These are phyloP conservation scores for Branchipolynoe longqiensis DNA, from an alignment of 2,888 invertebrate genomes.

Conservation along the genomic window DNA sequence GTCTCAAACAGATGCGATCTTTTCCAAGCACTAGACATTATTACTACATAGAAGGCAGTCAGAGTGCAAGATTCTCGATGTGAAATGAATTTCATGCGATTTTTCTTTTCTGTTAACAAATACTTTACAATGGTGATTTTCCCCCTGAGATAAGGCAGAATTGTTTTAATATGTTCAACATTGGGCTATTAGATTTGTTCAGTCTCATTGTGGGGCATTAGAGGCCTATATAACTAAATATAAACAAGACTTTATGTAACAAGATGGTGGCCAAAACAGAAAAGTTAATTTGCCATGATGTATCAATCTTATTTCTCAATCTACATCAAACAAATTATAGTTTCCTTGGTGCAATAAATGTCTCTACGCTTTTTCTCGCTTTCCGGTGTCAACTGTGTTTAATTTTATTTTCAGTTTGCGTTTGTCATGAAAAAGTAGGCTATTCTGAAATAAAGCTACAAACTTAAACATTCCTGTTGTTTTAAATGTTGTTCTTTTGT, in stretches of 20 bases:
- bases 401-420: conserved; percentile 1
- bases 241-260: conserved; percentile 1
- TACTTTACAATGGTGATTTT: background rate
- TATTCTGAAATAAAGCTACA: background rate
- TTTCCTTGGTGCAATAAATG: conserved; percentile 45
- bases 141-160: background rate
- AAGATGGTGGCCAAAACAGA: background rate
- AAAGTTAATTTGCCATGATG: conserved; percentile 12
- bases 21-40: conserved; percentile 18
- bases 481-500: no score
- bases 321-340: conserved; percentile 8
- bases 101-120: conserved; percentile 16
- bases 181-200: background rate
- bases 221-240: no score
- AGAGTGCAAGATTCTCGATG: conserved; percentile 24
- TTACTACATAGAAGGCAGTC: conserved; percentile 44
- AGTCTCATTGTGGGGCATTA: background rate
- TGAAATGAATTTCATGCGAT: background rate
- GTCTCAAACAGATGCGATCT: background rate
- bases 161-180: background rate
- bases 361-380: conserved; percentile 26
- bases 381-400: conserved; percentile 33
- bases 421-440: background rate
- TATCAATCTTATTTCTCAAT: conserved; percentile 8
- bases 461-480: no score